These are phyloP conservation scores for Aptenodytes patagonicus DNA, from an alignment of 2,113 vertebrate species.

Conservation along the genomic window DNA sequence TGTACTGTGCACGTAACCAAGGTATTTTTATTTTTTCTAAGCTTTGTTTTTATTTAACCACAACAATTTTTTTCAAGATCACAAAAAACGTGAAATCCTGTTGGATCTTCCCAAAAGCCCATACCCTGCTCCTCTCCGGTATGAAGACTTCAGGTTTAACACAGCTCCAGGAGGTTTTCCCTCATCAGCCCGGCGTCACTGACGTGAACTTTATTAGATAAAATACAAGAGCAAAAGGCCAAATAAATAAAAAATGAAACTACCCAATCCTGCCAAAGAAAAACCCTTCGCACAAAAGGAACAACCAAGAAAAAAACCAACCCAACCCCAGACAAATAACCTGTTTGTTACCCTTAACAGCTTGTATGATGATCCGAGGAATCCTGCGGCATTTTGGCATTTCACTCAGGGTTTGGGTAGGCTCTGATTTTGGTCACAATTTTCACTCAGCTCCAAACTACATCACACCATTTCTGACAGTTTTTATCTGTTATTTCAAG, in stretches of 20 bases:
- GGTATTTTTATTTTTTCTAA: not conserved
- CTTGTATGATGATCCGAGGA: not conserved
- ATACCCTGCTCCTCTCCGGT: not conserved
- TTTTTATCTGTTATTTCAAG: constrained; percentile 33
- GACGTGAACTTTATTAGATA: not conserved
- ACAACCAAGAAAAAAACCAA: not conserved
- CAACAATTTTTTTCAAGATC: not conserved
- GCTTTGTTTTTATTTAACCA: not conserved
- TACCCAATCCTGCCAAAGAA: not conserved
- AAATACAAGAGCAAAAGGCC: not conserved
- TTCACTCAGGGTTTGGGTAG: not conserved
- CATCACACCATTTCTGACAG: constrained; percentile 3
- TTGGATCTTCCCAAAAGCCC: not conserved
- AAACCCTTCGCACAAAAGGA: not conserved
- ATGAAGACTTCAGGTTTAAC: not conserved
- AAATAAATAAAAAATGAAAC: not conserved
- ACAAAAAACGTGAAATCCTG: not conserved
- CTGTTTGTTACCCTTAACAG: not conserved
- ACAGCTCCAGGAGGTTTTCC: not conserved
- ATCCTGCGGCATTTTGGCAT: not conserved
- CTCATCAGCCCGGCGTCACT: not conserved
- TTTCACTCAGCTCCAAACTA: not conserved
- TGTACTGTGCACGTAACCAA: not conserved
- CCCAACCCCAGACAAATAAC: not conserved
- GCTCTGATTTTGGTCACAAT: not conserved